Evolutionary conservation across 2,888 invertebrate species (phyloP).

Genomic region (Cryptocheilus praepositus): DNA sequence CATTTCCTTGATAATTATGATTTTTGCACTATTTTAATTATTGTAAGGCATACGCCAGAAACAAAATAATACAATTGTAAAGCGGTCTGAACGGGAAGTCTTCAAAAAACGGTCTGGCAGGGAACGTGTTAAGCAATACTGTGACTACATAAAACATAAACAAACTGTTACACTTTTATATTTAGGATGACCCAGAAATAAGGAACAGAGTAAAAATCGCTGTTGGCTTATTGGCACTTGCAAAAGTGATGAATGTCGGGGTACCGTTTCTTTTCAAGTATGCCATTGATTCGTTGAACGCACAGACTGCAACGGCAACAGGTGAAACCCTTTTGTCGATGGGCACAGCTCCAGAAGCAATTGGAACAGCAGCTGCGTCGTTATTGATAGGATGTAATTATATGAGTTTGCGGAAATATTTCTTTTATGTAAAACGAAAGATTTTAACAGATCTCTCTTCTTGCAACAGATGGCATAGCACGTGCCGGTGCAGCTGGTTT

Average conservation of each 20-base stretch:
- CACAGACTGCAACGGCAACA: constrained; percentile 74
- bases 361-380: constrained; percentile 86
- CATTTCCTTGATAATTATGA: too few relatives aligned
- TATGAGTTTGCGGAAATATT: constrained; percentile 23
- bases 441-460: constrained; percentile 2
- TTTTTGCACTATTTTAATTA: too few relatives aligned
- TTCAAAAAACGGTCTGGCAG: too few relatives aligned
- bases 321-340: constrained; percentile 81
- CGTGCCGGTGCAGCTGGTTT: constrained; percentile 93
- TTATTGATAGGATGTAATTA: constrained; percentile 91
- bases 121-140: not conserved
- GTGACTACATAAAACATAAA: not conserved
- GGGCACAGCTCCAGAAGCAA: constrained; percentile 87
- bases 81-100: too few relatives aligned
- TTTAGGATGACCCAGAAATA: constrained; percentile 84
- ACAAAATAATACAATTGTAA: too few relatives aligned
- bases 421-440: not conserved
- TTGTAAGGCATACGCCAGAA: too few relatives aligned
- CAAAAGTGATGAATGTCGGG: constrained; percentile 91
- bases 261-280: constrained; percentile 98
- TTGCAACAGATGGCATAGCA: constrained; percentile 89
- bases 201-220: constrained; percentile 89
- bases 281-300: constrained; percentile 91
- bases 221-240: constrained; percentile 85
- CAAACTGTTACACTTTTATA: not conserved